These are phyloP conservation scores for Erebia ligea DNA, from an alignment of 2,888 invertebrate genomes.

Conservation along the genomic window DNA sequence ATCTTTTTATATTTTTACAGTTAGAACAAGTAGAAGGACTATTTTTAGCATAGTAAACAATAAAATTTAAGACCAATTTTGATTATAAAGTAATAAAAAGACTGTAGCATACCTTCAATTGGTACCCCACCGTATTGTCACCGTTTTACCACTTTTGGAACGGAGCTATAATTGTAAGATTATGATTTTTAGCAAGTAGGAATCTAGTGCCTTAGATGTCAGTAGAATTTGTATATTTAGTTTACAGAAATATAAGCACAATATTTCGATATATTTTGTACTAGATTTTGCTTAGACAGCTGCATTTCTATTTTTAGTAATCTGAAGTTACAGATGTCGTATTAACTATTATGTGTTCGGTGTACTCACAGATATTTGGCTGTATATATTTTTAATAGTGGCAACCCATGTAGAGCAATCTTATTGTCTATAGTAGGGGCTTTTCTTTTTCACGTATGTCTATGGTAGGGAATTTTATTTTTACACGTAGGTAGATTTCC, in stretches of 20 bases:
- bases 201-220: constrained; percentile 37
- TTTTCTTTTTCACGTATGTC: neutral
- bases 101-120: constrained; percentile 35
- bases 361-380: neutral
- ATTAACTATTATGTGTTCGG: neutral
- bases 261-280: constrained; percentile 22
- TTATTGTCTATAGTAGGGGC: constrained; percentile 2
- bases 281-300: constrained; percentile 8
- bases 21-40: neutral
- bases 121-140: constrained; percentile 42
- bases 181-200: constrained; percentile 31
- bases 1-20: neutral
- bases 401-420: neutral
- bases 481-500: no score
- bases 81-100: constrained; percentile 18
- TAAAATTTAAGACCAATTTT: constrained; percentile 21
- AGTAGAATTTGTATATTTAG: constrained; percentile 22
- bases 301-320: neutral
- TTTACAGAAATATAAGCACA: constrained; percentile 20
- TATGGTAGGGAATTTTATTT: no score
- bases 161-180: constrained; percentile 6
- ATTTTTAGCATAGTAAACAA: neutral
- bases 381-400: constrained; percentile 5
- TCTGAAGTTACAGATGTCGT: neutral
- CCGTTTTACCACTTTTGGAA: constrained; percentile 44